Conservation (phyloP, 2,113 vertebrate genomes). For the Saguinus midas region DNA sequence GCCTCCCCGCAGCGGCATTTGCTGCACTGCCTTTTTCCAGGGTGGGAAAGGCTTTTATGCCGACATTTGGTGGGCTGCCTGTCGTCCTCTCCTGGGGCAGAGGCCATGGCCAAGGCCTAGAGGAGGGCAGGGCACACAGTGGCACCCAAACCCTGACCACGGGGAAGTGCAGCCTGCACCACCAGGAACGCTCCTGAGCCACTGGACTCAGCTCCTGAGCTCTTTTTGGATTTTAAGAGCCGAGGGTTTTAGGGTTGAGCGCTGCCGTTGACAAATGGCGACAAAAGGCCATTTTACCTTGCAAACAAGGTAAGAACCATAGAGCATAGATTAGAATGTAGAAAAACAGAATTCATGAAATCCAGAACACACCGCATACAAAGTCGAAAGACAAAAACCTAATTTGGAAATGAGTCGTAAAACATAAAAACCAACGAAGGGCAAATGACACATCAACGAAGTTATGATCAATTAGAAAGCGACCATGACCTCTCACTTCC, state of each 20-base stretch:
- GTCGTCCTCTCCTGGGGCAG: not conserved
- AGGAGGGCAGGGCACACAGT: not conserved
- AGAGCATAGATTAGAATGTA: not conserved
- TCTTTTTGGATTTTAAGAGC: not conserved
- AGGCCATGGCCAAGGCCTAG: not conserved
- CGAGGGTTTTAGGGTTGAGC: accelerated
- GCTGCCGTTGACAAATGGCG: not conserved
- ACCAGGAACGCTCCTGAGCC: not conserved
- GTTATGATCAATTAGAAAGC: not conserved
- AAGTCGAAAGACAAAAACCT: not conserved
- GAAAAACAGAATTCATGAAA: accelerated
- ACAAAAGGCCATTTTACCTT: not conserved
- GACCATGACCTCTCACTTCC: not conserved
- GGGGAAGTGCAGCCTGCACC: too few relatives aligned
- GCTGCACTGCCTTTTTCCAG: not conserved
- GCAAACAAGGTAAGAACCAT: not conserved
- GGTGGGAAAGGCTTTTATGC: not conserved
- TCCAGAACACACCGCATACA: not conserved
- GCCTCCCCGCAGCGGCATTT: accelerated
- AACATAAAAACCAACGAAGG: too few relatives aligned
- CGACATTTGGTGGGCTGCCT: not conserved
- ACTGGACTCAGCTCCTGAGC: not conserved
- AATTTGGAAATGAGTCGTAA: not conserved
- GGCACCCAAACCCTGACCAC: not conserved
- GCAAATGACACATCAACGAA: accelerated